These are phyloP conservation scores for Meloidogyne hapla DNA, from an alignment of 1,140 invertebrate species.

Conservation along the genomic window DNA sequence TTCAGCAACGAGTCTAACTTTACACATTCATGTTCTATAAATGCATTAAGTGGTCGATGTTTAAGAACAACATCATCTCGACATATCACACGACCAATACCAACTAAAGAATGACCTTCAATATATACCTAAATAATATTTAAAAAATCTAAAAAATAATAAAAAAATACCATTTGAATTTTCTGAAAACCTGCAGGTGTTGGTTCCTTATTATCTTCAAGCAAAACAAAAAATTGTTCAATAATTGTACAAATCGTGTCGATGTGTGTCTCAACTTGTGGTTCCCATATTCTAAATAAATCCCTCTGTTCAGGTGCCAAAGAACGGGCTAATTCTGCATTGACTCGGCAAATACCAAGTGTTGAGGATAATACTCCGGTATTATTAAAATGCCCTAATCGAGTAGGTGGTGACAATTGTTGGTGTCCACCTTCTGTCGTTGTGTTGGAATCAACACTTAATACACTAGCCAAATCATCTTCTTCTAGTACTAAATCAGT, in stretches of 20 bases:
- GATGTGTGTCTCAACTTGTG: constrained; percentile 35
- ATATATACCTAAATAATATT: constrained; percentile 29
- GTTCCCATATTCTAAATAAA: constrained; percentile 32
- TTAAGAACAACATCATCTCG: constrained; percentile 24
- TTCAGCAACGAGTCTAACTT: constrained; percentile 25
- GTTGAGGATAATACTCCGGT: not conserved
- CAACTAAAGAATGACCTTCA: constrained; percentile 34
- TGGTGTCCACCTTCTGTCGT: not conserved
- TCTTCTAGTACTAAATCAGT: constrained; percentile 39
- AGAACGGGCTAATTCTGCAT: constrained; percentile 25
- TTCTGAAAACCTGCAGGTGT: constrained; percentile 44
- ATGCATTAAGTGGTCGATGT: constrained; percentile 20
- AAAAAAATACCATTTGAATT: constrained; percentile 34
- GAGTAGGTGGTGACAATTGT: constrained; percentile 7
- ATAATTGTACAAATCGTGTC: constrained; percentile 35
- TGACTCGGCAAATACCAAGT: constrained; percentile 20
- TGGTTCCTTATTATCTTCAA: constrained; percentile 26
- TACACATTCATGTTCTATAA: constrained; percentile 17
- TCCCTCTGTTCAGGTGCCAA: constrained; percentile 38
- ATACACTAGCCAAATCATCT: constrained; percentile 44
- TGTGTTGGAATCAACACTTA: constrained; percentile 30
- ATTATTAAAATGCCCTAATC: not conserved
- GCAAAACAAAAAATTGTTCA: constrained; percentile 35
- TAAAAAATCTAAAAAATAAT: not conserved
- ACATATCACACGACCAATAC: constrained; percentile 27